Percentiles rank a stretch among this genome's conserved stretches.
Conservation (phyloP, 2,888 invertebrate species). For the Lithophane semibrunnea region DNA sequence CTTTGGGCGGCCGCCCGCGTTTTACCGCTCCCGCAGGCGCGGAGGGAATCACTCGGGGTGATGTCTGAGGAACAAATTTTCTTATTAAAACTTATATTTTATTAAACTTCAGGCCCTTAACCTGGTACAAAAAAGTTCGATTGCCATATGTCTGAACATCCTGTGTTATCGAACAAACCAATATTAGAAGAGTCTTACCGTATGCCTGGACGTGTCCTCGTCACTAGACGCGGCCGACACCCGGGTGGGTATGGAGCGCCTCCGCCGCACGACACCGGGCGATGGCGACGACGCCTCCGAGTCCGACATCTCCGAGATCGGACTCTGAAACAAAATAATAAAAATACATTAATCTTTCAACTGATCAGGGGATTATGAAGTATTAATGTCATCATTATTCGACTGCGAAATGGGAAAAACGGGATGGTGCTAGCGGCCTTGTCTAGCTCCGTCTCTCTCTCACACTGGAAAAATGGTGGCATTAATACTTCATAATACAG, state of each 20-base stretch:
- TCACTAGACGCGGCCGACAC: slow-evolving; percentile 87
- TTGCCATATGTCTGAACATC: neutral
- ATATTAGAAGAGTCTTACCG: slow-evolving; percentile 65
- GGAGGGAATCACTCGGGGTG: slow-evolving; percentile 73
- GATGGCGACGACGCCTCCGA: slow-evolving; percentile 87
- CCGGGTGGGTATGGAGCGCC: slow-evolving; percentile 80
- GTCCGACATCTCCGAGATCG: slow-evolving; percentile 91
- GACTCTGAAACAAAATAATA: slow-evolving; percentile 76
- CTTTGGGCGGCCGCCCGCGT: slow-evolving; percentile 90
- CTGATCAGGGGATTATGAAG: no score
- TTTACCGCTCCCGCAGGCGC: slow-evolving; percentile 74
- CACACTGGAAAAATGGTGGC: no score
- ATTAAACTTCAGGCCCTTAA: neutral
- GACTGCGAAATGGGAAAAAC: no score
- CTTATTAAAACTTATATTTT: neutral
- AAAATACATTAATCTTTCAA: neutral
- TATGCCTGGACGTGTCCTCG: slow-evolving; percentile 80
- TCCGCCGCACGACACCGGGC: slow-evolving; percentile 76
- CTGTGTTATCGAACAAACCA: neutral
- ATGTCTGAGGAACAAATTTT: slow-evolving; percentile 66
- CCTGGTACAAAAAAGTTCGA: neutral
- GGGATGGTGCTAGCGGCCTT: no score
- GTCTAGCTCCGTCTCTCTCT: no score
- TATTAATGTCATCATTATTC: no score
- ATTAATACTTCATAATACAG: no score